Conservation (phyloP, 2,888 invertebrate genomes). For the Ectobius pallidus region DNA sequence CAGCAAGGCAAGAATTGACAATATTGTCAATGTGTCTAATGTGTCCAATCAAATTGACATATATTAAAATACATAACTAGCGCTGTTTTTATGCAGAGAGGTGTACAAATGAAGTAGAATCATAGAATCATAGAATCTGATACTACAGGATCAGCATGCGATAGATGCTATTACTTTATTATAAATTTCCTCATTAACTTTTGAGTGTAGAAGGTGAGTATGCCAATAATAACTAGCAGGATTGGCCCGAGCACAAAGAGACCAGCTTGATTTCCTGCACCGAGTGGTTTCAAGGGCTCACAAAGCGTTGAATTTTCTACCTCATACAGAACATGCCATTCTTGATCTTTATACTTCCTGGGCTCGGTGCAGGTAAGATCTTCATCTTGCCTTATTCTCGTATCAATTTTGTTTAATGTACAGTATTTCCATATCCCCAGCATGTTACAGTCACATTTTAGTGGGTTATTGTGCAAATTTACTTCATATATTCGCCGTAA, state of each 20-base stretch:
- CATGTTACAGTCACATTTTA: neutral
- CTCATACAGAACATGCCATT: neutral
- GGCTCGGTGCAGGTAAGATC: neutral
- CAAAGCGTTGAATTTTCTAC: neutral
- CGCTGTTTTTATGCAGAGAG: too few species aligned
- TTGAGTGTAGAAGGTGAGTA: neutral
- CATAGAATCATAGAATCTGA: too few species aligned
- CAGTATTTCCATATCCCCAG: neutral
- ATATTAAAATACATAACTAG: too few species aligned
- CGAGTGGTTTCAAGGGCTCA: neutral
- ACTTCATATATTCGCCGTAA: neutral
- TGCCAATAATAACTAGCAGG: neutral
- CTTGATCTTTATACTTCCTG: neutral
- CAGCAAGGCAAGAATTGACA: too few species aligned
- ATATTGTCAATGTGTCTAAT: too few species aligned
- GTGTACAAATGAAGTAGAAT: too few species aligned
- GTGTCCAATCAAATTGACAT: too few species aligned
- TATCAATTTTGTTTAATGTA: neutral
- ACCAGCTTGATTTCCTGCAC: neutral
- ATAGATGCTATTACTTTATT: neutral
- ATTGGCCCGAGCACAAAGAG: neutral
- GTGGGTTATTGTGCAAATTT: neutral
- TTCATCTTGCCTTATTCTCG: neutral
- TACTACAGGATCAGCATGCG: too few species aligned
- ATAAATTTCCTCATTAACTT: neutral